Evolutionary conservation across 2,797 vertebrate genomes (phyloP).

Genomic region (Hozukius guyotensis): DNA sequence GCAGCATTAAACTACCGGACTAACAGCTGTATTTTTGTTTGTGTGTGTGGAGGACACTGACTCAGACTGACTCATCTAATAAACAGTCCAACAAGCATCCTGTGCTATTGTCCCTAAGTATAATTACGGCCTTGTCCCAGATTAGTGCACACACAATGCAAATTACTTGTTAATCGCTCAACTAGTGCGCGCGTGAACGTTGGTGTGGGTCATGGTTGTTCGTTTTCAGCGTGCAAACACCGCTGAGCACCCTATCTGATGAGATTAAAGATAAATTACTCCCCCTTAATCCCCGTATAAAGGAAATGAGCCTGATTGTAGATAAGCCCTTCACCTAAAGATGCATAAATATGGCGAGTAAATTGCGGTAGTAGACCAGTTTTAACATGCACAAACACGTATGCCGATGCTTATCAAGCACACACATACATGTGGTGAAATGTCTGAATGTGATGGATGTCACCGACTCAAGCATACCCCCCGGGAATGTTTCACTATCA

Average conservation of each 20-base stretch:
- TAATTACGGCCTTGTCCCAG: conserved; percentile 60
- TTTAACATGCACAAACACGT: conserved; percentile 21
- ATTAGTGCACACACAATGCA: conserved; percentile 55
- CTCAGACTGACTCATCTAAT: conserved; percentile 46
- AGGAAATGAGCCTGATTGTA: conserved; percentile 55
- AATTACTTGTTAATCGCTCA: conserved; percentile 46
- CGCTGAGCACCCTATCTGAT: conserved; percentile 56
- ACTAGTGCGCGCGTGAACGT: neutral
- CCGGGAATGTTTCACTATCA: conserved; percentile 35
- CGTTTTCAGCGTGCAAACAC: conserved; percentile 33
- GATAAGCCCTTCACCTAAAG: conserved; percentile 61
- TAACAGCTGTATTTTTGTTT: conserved; percentile 9
- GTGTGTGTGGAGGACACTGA: conserved; percentile 14
- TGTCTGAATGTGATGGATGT: conserved; percentile 49
- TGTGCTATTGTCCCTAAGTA: conserved; percentile 44
- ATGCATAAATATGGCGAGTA: conserved; percentile 35
- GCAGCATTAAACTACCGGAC: neutral
- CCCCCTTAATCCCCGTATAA: conserved; percentile 61
- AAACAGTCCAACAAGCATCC: conserved; percentile 39
- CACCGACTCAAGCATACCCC: conserved; percentile 19
- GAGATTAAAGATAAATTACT: conserved; percentile 75
- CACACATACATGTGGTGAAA: neutral
- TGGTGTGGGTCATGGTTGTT: conserved; percentile 18
- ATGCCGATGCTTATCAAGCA: neutral
- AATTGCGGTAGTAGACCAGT: conserved; percentile 2